Conservation (phyloP, 53 echinoderm and acorn worm genomes). For the Mesocentrotus franciscanus region DNA sequence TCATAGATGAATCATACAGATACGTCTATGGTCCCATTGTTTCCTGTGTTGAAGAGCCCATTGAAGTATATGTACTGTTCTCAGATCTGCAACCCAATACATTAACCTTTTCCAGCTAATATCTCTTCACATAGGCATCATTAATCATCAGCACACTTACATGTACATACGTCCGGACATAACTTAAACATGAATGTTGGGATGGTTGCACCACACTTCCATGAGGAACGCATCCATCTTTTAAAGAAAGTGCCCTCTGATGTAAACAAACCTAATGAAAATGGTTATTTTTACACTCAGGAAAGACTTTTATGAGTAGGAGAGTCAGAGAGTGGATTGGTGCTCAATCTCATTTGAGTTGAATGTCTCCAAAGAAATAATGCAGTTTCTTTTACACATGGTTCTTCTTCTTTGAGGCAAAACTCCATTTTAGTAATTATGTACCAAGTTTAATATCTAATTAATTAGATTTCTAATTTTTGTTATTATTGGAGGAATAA, state of each 20-base stretch:
- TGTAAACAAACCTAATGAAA: conserved; percentile 20
- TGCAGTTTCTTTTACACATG: background rate
- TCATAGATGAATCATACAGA: too few relatives aligned
- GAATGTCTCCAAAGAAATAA: background rate
- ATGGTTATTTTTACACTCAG: conserved; percentile 4
- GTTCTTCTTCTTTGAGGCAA: background rate
- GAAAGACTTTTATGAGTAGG: background rate
- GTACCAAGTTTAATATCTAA: too few relatives aligned
- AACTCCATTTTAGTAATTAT: too few relatives aligned
- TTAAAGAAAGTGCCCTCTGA: conserved; percentile 9
- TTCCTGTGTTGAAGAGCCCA: too few relatives aligned
- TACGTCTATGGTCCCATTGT: too few relatives aligned
- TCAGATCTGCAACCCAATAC: conserved; percentile 2
- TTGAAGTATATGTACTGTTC: background rate
- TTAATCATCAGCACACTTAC: background rate
- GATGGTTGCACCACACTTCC: background rate
- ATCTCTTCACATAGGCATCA: conserved; percentile 24
- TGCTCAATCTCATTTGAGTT: background rate
- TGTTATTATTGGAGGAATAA: too few relatives aligned
- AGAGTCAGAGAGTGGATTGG: background rate
- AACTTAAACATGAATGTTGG: conserved; percentile 36
- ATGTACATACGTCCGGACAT: background rate
- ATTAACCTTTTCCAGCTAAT: conserved; percentile 46
- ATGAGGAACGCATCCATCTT: background rate
- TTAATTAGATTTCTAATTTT: too few relatives aligned